phyloP scores from a whole-genome alignment of 37 sponge, comb jelly and placozoan genomes.

The Tethya wilhelma region DNA sequence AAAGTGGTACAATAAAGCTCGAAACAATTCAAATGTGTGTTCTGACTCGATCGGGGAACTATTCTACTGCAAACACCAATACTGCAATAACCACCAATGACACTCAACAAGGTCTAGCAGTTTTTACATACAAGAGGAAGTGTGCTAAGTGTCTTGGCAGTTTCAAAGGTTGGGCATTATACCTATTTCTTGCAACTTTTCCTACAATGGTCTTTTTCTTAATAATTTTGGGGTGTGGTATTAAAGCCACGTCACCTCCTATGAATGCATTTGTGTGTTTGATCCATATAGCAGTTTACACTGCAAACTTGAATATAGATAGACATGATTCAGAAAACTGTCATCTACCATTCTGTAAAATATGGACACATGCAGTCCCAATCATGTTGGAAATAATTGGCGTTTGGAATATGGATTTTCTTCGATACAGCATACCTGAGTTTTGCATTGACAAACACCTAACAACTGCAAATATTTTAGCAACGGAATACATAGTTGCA shows the following conservation, averaged over 20 bases:
- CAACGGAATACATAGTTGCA: conserved; percentile 38
- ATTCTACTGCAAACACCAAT: too few relatives aligned
- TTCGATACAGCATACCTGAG: conserved; percentile 11
- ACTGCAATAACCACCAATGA: too few relatives aligned
- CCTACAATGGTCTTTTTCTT: conserved; percentile 19
- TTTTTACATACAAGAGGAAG: neutral
- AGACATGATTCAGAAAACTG: too few relatives aligned
- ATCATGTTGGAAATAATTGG: too few relatives aligned
- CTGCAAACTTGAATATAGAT: neutral
- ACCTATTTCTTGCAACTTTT: neutral
- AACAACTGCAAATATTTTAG: neutral
- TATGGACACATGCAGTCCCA: too few relatives aligned
- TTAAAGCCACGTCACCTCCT: neutral
- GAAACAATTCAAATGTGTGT: too few relatives aligned
- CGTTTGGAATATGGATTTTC: conserved; percentile 57
- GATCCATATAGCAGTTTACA: neutral
- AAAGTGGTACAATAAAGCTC: too few relatives aligned
- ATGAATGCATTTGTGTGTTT: conserved; percentile 4
- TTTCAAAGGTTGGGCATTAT: too few relatives aligned
- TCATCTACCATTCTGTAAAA: too few relatives aligned
- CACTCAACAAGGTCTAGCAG: conserved; percentile 2
- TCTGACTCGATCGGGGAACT: too few relatives aligned
- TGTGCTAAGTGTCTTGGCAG: too few relatives aligned
- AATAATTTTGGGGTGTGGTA: neutral
- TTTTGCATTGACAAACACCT: conserved; percentile 29